Evolutionary conservation across 1,140 invertebrate genomes (phyloP).

Genomic region (Diuraphis noxia): DNA sequence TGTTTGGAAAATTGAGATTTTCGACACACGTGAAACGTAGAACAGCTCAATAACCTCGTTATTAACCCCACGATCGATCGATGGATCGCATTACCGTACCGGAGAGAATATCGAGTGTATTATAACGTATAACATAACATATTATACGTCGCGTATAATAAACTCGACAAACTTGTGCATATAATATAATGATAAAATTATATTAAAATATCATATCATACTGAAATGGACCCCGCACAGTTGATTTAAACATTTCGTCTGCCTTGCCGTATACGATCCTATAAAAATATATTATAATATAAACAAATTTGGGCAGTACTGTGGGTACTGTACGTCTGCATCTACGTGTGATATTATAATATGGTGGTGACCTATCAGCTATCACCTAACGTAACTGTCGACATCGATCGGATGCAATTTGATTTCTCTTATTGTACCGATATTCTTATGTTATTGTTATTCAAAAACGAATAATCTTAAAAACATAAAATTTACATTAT

Average conservation of each 20-base stretch:
- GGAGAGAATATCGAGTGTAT: slow-evolving; percentile 2
- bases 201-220: not conserved
- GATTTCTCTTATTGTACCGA: too few species aligned
- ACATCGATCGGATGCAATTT: not conserved
- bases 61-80: not conserved
- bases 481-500: too few species aligned
- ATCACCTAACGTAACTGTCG: not conserved
- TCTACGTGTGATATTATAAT: not conserved
- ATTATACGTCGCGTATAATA: not conserved
- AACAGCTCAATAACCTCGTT: slow-evolving; percentile 32
- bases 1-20: slow-evolving; percentile 22
- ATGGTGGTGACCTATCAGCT: not conserved
- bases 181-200: not conserved
- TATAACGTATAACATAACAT: not conserved
- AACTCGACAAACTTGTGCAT: not conserved
- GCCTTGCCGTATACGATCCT: not conserved
- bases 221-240: not conserved
- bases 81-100: not conserved
- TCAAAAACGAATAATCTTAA: too few species aligned
- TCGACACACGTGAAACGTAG: not conserved
- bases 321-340: too few species aligned
- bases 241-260: not conserved
- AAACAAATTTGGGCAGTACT: too few species aligned
- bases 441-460: too few species aligned
- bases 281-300: not conserved